Conservation (phyloP, 2,888 invertebrate species). For the Phaedon cochleariae region DNA sequence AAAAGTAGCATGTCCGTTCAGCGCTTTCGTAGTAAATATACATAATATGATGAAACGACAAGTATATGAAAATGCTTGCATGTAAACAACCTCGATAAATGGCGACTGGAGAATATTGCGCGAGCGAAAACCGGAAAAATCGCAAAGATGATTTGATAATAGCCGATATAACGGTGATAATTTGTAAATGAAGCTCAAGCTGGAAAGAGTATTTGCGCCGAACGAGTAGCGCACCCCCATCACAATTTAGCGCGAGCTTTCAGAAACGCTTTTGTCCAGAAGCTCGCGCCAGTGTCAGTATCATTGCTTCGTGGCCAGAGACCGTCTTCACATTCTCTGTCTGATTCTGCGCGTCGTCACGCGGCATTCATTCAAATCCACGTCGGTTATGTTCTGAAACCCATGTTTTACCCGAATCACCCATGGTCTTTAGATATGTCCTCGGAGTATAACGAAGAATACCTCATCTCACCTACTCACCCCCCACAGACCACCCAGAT, state of each 20-base stretch:
- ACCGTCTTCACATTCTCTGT: conserved; percentile 6
- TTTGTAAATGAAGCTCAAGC: conserved; percentile 49
- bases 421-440: conserved; percentile 33
- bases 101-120: too few species aligned
- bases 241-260: conserved; percentile 50
- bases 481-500: background rate
- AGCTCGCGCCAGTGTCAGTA: conserved; percentile 31
- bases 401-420: conserved; percentile 25
- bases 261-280: conserved; percentile 46
- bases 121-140: too few species aligned
- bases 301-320: conserved; percentile 29
- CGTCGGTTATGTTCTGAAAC: background rate
- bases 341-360: conserved; percentile 23
- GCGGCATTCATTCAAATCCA: conserved; percentile 21
- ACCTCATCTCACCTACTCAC: background rate
- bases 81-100: too few species aligned
- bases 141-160: conserved; percentile 32
- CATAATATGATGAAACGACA: too few species aligned
- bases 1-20: too few species aligned
- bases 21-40: too few species aligned
- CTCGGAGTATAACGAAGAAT: conserved; percentile 32
- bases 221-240: conserved; percentile 50
- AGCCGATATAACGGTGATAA: conserved; percentile 45
- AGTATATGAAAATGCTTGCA: too few species aligned
- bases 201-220: conserved; percentile 47